A percentile compares a stretch with the other conserved stretches of the same genome.
These are phyloP conservation scores for Melozone crissalis DNA, from an alignment of 2,113 vertebrate genomes.

Conservation along the genomic window DNA sequence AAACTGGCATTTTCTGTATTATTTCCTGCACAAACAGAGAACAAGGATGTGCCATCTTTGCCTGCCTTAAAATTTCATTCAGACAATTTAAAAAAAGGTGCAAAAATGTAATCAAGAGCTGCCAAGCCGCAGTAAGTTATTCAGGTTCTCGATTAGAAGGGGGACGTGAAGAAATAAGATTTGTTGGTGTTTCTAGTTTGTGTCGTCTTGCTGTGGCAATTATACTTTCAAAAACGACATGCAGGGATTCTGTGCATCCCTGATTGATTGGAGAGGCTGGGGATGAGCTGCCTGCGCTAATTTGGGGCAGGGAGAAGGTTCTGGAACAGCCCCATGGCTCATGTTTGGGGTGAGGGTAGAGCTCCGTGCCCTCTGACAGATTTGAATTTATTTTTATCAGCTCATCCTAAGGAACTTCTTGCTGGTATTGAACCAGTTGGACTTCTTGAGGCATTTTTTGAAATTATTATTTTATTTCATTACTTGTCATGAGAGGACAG, in stretches of 20 bases:
- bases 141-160: neutral
- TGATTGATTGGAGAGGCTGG: conserved; percentile 8
- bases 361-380: neutral
- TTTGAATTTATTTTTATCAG: neutral
- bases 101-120: conserved; percentile 48
- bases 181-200: conserved; percentile 36
- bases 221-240: conserved; percentile 49
- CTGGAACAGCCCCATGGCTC: neutral
- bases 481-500: neutral
- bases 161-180: neutral
- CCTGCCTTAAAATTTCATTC: conserved; percentile 25
- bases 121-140: conserved; percentile 35
- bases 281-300: neutral
- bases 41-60: neutral
- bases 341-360: neutral
- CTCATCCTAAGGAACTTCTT: neutral
- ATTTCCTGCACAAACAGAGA: neutral
- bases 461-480: neutral
- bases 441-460: neutral
- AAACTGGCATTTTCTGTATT: neutral
- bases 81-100: conserved; percentile 8
- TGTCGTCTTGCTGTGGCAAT: conserved; percentile 60
- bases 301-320: neutral
- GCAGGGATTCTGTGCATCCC: neutral
- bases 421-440: neutral